phyloP scores from a whole-genome alignment of 2,113 vertebrate genomes.

The Oreocharis arfaki region DNA sequence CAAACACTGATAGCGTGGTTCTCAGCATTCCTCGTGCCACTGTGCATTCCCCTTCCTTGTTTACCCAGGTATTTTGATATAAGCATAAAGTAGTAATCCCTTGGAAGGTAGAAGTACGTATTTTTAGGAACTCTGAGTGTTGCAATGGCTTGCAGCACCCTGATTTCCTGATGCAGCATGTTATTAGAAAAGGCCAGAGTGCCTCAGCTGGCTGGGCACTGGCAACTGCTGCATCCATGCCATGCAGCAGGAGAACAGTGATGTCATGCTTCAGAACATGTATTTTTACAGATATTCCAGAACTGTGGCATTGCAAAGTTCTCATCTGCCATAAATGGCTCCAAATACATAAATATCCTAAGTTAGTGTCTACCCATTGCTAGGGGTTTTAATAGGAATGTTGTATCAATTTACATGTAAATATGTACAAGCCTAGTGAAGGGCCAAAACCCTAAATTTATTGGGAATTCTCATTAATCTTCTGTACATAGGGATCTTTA shows the following conservation, averaged over 20 bases:
- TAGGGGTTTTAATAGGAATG: background rate
- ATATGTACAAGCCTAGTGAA: background rate
- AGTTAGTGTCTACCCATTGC: background rate
- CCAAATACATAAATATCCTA: background rate
- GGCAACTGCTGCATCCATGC: background rate
- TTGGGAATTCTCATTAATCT: background rate
- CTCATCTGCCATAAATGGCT: background rate
- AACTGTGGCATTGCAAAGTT: background rate
- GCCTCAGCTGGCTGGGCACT: background rate
- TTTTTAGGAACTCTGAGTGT: background rate
- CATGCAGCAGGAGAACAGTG: background rate
- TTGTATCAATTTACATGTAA: background rate
- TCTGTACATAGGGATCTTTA: background rate
- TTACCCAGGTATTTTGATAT: background rate
- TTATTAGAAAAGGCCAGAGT: background rate
- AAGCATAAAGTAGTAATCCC: background rate
- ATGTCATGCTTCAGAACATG: background rate
- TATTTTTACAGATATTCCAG: background rate
- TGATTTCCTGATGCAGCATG: background rate
- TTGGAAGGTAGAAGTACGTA: background rate
- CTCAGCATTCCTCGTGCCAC: background rate
- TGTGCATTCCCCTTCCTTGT: background rate
- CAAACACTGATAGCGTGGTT: background rate
- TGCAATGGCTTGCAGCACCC: background rate
- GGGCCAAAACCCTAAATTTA: background rate